phyloP scores from a whole-genome alignment of 2,113 vertebrate genomes.

The Acrocephalus kingi region DNA sequence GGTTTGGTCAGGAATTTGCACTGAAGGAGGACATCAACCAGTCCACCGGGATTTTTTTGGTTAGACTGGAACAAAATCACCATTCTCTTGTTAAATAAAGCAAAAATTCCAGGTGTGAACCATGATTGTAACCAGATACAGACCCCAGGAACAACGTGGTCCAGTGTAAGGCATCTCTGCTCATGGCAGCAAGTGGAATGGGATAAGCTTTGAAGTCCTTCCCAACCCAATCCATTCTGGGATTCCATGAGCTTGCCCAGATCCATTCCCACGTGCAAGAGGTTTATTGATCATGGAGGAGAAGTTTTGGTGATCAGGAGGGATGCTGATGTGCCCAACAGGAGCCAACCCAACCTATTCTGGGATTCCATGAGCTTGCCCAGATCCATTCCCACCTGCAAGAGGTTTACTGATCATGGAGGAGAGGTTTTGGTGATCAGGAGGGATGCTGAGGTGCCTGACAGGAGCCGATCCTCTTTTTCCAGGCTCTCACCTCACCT shows the following conservation, averaged over 20 bases:
- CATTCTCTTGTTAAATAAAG: neutral
- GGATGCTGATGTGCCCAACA: rapidly evolving
- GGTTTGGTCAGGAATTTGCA: neutral
- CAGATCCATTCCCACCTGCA: neutral
- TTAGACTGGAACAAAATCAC: neutral
- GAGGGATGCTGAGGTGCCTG: neutral
- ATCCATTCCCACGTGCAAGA: neutral
- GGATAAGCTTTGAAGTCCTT: neutral
- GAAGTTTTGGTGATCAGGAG: neutral
- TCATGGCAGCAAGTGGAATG: neutral
- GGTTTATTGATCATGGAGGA: rapidly evolving
- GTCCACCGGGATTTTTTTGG: neutral
- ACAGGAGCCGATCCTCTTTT: neutral
- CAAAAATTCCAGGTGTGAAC: neutral
- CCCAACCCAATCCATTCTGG: neutral
- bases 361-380: neutral
- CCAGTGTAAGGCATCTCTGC: neutral
- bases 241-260: neutral
- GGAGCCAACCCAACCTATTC: neutral
- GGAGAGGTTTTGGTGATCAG: neutral
- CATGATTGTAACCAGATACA: too few relatives aligned
- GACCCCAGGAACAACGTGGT: neutral
- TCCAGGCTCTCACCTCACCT: neutral
- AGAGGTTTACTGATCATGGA: rapidly evolving
- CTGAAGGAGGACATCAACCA: neutral